These are phyloP conservation scores for Lordiphosa fenestrarum DNA, from an alignment of 2,888 invertebrate species.

Conservation along the genomic window DNA sequence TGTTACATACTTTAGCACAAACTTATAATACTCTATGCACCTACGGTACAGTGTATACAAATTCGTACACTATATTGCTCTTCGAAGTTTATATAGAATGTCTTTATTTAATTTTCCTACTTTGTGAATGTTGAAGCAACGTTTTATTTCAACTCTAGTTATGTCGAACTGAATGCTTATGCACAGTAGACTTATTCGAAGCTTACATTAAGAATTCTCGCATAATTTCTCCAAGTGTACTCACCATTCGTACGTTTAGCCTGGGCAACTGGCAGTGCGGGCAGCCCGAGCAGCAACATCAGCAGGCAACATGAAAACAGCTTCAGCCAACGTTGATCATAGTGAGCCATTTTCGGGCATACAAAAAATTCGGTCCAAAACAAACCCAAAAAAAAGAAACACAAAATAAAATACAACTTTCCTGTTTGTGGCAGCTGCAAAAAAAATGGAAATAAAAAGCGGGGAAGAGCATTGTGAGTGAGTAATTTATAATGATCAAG, in stretches of 20 bases:
- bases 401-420: slow-evolving; percentile 52
- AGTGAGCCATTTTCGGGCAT: slow-evolving; percentile 72
- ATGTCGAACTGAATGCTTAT: too few species aligned
- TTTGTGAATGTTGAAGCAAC: too few species aligned
- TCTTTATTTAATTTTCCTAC: too few species aligned
- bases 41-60: too few species aligned
- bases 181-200: too few species aligned
- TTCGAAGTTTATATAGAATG: too few species aligned
- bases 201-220: too few species aligned
- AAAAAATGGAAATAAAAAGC: slow-evolving; percentile 29
- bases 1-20: too few species aligned
- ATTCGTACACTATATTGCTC: too few species aligned
- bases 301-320: slow-evolving; percentile 54
- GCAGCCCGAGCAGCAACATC: slow-evolving; percentile 34
- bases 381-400: too few species aligned
- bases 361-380: slow-evolving; percentile 22
- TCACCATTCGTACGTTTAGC: slow-evolving; percentile 67
- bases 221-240: slow-evolving; percentile 25
- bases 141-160: too few species aligned
- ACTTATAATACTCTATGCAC: too few species aligned
- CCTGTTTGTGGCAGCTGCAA: slow-evolving; percentile 63
- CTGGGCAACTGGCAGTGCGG: slow-evolving; percentile 45
- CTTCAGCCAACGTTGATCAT: slow-evolving; percentile 76
- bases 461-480: slow-evolving; percentile 8
- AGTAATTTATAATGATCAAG: slow-evolving; percentile 24